These are phyloP conservation scores for Ailuropoda melanoleuca DNA, from an alignment of 2,113 vertebrate genomes.

Conservation along the genomic window DNA sequence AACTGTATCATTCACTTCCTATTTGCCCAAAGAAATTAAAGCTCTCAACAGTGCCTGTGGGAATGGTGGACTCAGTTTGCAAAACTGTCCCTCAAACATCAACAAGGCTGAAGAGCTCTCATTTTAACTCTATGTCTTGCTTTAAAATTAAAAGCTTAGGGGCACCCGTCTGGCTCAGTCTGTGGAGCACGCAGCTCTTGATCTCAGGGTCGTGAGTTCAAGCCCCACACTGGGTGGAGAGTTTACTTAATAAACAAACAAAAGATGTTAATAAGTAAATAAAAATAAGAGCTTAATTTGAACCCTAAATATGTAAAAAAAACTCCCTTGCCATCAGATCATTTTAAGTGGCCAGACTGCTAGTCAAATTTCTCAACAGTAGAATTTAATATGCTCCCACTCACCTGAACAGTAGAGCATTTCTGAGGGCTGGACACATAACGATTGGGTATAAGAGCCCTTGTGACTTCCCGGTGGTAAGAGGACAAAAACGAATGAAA, in stretches of 20 bases:
- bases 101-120: not conserved
- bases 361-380: not conserved
- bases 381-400: not conserved
- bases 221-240: not conserved
- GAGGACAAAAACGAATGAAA: not conserved
- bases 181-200: not conserved
- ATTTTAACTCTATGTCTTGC: not conserved
- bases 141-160: not conserved
- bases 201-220: not conserved
- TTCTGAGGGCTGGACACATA: not conserved
- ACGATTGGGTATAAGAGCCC: not conserved
- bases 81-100: not conserved
- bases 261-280: not conserved
- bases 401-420: not conserved
- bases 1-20: not conserved
- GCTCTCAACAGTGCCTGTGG: not conserved
- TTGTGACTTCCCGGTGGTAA: not conserved
- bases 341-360: not conserved
- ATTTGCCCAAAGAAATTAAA: conserved; percentile 11
- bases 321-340: not conserved
- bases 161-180: not conserved
- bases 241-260: not conserved
- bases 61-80: not conserved
- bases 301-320: not conserved
- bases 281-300: not conserved